These are phyloP conservation scores for Drosophila parvula DNA, from an alignment of 1,140 invertebrate species.

Conservation along the genomic window DNA sequence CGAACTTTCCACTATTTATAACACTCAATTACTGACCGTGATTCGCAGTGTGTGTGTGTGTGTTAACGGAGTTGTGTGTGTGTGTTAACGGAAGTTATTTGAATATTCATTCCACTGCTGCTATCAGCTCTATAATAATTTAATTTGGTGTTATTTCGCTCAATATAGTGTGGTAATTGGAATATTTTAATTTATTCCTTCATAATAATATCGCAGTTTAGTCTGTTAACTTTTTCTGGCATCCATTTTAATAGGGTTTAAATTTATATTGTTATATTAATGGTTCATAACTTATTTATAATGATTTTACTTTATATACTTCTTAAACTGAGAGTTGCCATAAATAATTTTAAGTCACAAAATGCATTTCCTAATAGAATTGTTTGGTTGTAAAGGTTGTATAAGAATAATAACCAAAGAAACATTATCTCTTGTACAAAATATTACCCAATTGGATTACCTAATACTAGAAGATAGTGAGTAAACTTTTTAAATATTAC, in stretches of 20 bases:
- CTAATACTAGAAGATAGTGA: no score
- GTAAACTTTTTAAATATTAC: no score
- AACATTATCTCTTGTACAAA: no score
- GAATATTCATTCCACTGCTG: background rate
- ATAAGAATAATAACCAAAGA: no score
- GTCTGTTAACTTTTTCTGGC: background rate
- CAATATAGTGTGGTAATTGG: background rate
- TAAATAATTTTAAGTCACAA: no score
- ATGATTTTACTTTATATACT: background rate
- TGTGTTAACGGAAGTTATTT: conserved; percentile 1
- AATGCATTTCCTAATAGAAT: no score
- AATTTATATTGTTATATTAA: background rate
- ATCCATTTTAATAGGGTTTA: no score
- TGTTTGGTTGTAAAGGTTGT: no score
- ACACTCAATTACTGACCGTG: conserved; percentile 37
- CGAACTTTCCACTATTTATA: conserved; percentile 36
- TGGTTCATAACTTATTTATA: background rate
- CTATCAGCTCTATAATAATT: background rate
- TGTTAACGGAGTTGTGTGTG: background rate
- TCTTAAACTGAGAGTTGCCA: background rate
- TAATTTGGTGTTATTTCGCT: background rate
- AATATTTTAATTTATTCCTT: background rate
- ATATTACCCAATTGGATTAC: no score
- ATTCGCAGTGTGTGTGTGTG: background rate
- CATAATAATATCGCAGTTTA: background rate